Conservation (phyloP, 2,113 vertebrate species). For the Cathartes aura region DNA sequence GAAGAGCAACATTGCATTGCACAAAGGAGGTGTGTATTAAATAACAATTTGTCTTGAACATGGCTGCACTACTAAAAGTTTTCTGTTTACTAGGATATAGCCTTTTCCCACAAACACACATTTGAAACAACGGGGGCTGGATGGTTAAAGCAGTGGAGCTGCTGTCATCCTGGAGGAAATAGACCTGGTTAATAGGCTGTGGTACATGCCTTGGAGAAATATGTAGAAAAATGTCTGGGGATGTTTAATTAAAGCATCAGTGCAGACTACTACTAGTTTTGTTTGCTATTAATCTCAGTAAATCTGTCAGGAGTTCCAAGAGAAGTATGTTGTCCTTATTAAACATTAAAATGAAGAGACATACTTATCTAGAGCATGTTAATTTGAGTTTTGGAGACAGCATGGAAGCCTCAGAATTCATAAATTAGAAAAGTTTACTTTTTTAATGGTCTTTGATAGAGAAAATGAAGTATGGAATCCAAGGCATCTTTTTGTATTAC, state of each 20-base stretch:
- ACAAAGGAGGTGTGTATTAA: background rate
- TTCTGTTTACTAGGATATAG: background rate
- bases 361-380: conserved; percentile 55
- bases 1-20: background rate
- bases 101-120: fast-evolving
- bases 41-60: background rate
- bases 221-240: conserved; percentile 46
- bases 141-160: conserved; percentile 1
- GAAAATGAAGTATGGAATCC: background rate
- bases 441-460: background rate
- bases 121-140: background rate
- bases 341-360: conserved; percentile 63
- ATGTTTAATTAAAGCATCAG: conserved; percentile 63
- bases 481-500: background rate
- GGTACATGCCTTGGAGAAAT: conserved; percentile 55
- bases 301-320: conserved; percentile 54
- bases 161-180: background rate
- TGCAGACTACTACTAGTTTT: conserved; percentile 40
- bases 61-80: background rate
- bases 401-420: background rate
- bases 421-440: conserved; percentile 25
- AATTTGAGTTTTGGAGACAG: conserved; percentile 33
- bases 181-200: conserved; percentile 18
- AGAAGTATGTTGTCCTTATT: conserved; percentile 55
- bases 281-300: conserved; percentile 59